Evolutionary conservation across 2,888 invertebrate genomes (phyloP), one percentile per base, ranked within the genome.

Genomic region (Allygus modestus): DNA sequence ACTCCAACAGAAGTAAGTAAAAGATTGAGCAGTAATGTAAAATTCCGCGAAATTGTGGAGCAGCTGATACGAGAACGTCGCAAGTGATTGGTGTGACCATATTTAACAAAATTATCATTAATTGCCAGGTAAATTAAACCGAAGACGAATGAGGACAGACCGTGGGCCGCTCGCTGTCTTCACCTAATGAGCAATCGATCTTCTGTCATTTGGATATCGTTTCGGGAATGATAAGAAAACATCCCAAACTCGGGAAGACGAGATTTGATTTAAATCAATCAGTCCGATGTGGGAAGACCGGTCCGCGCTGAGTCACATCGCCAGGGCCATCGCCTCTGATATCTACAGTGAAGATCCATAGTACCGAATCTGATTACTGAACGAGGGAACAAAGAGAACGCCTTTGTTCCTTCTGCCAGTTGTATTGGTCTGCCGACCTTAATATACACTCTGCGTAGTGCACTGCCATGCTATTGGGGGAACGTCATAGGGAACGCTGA

Each of bases 201-300:
- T 20, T 23, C 23, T 7, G 23, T 23, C 1, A n/a, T 23, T 58
- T 20, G 23, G 58, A 1, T 54, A 54, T 5, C 20, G 23, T 54
- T 11, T 51, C 51, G 12, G n/a, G n/a, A 51, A 58, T 58, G 23
- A 23, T 12, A 31, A 65, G 4, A 65, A 65, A 65, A 20, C 15
- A 15, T 5, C 28, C 65, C 5, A 2, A 23, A 58, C 5, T 23
- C 58, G 58, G 58, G 65, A 65, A 28, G 65, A 65, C 65, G 31
- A 31, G 65, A 31, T 31, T 28, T 28, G 28, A 65, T 9, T 31
- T 15, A 31, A 58, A 65, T 65, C 28, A 28, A 28, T 65, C 28
- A 15, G 65, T 28, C 58, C 28, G 31, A 15, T 65, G 65, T 65
- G 65, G 65, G 65, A 31, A 28, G 65, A 65, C 65, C 65, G 65